Percentiles rank a stretch among this genome's conserved stretches.
Conservation (phyloP, 2,797 vertebrate species). For the Fistularia commersonii region DNA sequence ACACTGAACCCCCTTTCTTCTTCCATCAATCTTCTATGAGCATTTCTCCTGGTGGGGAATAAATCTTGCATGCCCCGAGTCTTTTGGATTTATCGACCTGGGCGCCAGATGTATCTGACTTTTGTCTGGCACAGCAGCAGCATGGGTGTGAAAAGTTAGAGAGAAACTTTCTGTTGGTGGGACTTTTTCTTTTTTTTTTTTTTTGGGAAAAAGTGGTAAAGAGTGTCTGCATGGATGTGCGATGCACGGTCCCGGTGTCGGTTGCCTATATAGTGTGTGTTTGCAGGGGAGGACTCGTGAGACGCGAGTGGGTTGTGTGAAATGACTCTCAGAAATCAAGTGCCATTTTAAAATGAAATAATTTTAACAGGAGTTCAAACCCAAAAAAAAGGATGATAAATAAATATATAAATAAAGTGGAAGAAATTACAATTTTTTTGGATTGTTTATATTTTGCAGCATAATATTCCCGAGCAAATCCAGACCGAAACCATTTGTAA, state of each 20-base stretch:
- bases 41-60: conserved; percentile 33
- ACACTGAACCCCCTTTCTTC: conserved; percentile 27
- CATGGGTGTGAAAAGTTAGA: conserved; percentile 17
- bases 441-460: too few species aligned
- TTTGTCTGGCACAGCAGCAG: conserved; percentile 9
- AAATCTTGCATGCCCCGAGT: conserved; percentile 55
- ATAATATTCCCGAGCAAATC: too few species aligned
- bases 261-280: neutral
- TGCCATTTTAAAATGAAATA: too few species aligned
- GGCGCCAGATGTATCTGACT: conserved; percentile 11
- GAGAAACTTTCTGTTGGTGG: conserved; percentile 18
- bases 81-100: conserved; percentile 27
- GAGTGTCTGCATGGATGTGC: conserved; percentile 42
- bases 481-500: too few species aligned
- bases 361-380: too few species aligned
- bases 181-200: neutral
- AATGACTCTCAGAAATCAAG: too few species aligned
- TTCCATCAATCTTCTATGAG: conserved; percentile 52
- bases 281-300: too few species aligned
- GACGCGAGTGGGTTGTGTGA: too few species aligned
- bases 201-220: conserved; percentile 7
- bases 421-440: too few species aligned
- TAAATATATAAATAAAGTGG: too few species aligned
- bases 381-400: too few species aligned
- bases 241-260: conserved; percentile 33